phyloP scores from a whole-genome alignment of 1,140 invertebrate species.

The Drosophila tani region DNA sequence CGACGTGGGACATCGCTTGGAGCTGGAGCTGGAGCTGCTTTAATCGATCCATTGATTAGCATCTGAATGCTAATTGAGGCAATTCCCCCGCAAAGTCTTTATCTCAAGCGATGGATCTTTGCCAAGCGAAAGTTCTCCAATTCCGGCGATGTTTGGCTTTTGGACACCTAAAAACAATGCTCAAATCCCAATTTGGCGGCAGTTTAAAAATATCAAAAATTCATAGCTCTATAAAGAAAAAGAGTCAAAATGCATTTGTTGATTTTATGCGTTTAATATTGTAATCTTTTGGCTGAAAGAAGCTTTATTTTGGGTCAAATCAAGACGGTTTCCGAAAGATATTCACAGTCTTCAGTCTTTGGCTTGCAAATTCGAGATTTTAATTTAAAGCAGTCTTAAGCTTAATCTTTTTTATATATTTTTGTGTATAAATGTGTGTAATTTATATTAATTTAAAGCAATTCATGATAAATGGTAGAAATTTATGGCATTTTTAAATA shows the following conservation, averaged over 20 bases:
- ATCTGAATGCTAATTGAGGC: conserved; percentile 23
- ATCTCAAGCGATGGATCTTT: conserved; percentile 2
- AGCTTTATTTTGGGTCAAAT: not conserved
- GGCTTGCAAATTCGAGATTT: not conserved
- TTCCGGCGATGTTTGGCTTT: conserved; percentile 5
- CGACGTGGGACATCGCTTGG: not conserved
- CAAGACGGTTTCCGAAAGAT: conserved; percentile 3
- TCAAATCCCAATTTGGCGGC: conserved; percentile 1
- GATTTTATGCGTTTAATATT: conserved; percentile 14
- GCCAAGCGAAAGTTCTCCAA: conserved; percentile 11
- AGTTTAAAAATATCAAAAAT: not conserved
- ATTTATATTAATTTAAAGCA: too few species aligned
- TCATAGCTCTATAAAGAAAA: conserved; percentile 1
- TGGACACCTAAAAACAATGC: conserved; percentile 7
- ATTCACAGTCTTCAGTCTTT: conserved; percentile 3
- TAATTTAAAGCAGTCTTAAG: not conserved
- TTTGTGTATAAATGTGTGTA: too few species aligned
- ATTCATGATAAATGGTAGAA: not conserved
- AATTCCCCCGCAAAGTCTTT: conserved; percentile 10
- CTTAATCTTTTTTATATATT: not conserved
- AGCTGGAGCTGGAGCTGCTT: too few species aligned
- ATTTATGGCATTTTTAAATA: not conserved
- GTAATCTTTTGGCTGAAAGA: conserved; percentile 1
- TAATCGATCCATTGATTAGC: conserved; percentile 26
- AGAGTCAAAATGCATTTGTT: not conserved